Conservation (phyloP, 2,113 vertebrate species). For the Nothocercus nigrocapillus region DNA sequence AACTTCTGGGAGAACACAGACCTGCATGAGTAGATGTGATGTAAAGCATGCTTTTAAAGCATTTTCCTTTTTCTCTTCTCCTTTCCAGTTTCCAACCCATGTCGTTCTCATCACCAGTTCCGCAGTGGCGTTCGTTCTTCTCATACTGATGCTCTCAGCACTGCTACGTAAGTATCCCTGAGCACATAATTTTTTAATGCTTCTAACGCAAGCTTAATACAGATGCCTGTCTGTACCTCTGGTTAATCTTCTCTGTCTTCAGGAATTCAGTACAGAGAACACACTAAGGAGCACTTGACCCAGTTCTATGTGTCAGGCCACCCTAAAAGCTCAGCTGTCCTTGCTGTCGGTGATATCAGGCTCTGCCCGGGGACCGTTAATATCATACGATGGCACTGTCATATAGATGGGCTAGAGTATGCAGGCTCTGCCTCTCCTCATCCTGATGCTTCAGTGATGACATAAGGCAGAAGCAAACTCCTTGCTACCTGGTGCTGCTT, state of each 20-base stretch:
- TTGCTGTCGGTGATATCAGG: neutral
- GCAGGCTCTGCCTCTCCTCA: neutral
- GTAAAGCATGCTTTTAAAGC: neutral
- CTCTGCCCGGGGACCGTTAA: neutral
- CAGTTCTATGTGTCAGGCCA: neutral
- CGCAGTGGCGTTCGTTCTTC: neutral
- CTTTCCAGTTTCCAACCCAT: constrained; percentile 4
- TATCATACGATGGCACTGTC: too few species aligned
- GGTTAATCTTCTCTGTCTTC: neutral
- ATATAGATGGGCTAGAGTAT: too few species aligned
- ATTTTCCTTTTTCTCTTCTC: neutral
- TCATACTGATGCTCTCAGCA: fast-evolving
- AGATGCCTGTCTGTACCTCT: neutral
- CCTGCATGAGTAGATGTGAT: neutral
- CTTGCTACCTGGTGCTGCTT: neutral
- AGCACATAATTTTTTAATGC: neutral
- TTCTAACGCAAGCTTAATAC: neutral
- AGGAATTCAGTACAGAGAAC: neutral
- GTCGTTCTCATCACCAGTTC: neutral
- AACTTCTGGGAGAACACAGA: neutral
- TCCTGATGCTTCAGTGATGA: neutral
- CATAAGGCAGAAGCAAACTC: neutral
- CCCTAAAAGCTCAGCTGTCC: neutral
- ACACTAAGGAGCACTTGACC: neutral
- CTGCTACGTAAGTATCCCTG: constrained; percentile 40